These are phyloP conservation scores for Pyrocephalus nanus DNA, from an alignment of 2,797 vertebrate species.

Conservation along the genomic window DNA sequence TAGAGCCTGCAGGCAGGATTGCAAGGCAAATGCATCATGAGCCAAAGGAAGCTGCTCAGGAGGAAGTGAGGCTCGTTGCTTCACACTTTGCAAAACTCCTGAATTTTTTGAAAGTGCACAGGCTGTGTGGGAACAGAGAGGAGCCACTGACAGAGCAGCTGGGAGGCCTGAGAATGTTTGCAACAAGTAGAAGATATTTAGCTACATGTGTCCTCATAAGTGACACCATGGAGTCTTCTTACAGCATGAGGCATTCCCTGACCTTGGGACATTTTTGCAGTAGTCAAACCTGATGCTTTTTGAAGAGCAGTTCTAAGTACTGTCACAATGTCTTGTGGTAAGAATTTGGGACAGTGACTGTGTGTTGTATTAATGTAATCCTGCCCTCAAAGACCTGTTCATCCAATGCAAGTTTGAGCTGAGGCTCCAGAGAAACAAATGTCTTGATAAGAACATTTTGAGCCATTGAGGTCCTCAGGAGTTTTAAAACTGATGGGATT, in stretches of 20 bases:
- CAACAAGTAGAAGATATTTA: background rate
- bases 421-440: background rate
- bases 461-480: background rate
- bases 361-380: background rate
- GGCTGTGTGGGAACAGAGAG: background rate
- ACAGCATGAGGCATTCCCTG: background rate
- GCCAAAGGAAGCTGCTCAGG: background rate
- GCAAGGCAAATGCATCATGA: background rate
- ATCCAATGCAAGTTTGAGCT: background rate
- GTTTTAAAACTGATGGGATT: background rate
- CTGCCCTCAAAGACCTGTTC: background rate
- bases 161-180: background rate
- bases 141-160: background rate
- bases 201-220: rapidly evolving
- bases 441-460: background rate
- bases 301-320: background rate
- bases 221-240: background rate
- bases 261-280: background rate
- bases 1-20: background rate
- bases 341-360: background rate
- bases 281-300: background rate
- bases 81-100: background rate
- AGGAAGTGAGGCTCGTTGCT: background rate
- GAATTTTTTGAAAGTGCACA: background rate
- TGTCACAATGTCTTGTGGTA: background rate